Conservation (phyloP, 2,113 vertebrate genomes). For the Apodemus speciosus region DNA sequence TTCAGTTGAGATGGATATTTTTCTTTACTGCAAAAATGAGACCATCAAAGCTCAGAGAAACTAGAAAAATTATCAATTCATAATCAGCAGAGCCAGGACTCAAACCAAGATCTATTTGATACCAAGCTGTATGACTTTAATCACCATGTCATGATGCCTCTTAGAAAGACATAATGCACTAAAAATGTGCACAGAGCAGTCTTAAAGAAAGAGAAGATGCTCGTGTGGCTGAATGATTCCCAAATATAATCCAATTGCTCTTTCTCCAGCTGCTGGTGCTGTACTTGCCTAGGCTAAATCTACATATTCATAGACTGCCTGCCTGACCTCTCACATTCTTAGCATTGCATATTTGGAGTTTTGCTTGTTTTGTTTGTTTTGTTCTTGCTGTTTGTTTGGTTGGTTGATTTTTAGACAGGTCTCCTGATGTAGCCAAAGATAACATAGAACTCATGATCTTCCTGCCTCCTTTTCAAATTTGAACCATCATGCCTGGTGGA, state of each 20-base stretch:
- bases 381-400: background rate
- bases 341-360: background rate
- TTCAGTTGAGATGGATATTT: background rate
- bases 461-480: background rate
- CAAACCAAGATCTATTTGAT: background rate
- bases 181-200: background rate
- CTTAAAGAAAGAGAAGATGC: background rate
- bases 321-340: background rate
- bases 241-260: background rate
- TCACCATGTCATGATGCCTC: background rate
- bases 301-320: background rate
- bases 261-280: background rate
- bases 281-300: background rate
- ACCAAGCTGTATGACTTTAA: background rate
- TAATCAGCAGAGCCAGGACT: slow-evolving; percentile 20
- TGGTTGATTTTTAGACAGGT: background rate
- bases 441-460: background rate
- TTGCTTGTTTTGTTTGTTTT: background rate
- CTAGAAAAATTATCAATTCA: slow-evolving; percentile 32
- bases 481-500: background rate
- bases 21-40: slow-evolving; percentile 5
- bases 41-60: background rate
- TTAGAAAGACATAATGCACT: background rate
- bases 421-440: background rate
- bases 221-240: background rate